Conservation (phyloP, 1,140 invertebrate genomes). For the Agrypnia vestita region DNA sequence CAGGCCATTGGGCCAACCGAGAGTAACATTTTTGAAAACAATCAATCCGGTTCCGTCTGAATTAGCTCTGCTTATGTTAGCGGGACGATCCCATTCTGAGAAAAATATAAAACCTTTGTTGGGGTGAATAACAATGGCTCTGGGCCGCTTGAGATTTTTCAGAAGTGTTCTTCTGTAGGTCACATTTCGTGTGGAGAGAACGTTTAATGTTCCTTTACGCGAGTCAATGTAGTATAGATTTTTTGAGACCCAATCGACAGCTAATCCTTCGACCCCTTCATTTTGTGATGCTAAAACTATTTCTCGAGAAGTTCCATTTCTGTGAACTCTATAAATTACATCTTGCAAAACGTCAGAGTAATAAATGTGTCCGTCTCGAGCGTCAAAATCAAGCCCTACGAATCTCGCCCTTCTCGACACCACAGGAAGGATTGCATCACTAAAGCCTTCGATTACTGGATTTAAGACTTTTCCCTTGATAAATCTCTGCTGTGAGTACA, state of each 20-base stretch:
- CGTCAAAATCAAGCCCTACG: slow-evolving; percentile 97
- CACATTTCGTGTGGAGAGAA: slow-evolving; percentile 89
- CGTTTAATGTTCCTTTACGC: slow-evolving; percentile 95
- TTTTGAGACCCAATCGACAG: slow-evolving; percentile 97
- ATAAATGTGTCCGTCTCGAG: slow-evolving; percentile 93
- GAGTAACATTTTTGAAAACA: slow-evolving; percentile 92
- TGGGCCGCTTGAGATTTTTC: slow-evolving; percentile 91
- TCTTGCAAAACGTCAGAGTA: slow-evolving; percentile 98
- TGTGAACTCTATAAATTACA: slow-evolving; percentile 93
- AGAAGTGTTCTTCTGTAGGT: slow-evolving; percentile 88
- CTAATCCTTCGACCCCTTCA: slow-evolving; percentile 96
- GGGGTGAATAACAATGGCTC: slow-evolving; percentile 97
- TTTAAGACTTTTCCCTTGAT: slow-evolving; percentile 95
- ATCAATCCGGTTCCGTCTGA: slow-evolving; percentile 90
- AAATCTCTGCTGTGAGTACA: slow-evolving; percentile 98
- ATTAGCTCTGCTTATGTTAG: slow-evolving; percentile 93
- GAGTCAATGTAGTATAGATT: slow-evolving; percentile 99
- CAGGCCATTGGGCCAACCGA: slow-evolving; percentile 97
- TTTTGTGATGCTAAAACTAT: slow-evolving; percentile 97
- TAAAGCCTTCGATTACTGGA: slow-evolving; percentile 91
- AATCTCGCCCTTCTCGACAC: slow-evolving; percentile 93
- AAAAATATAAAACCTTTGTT: slow-evolving; percentile 95
- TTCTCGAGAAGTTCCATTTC: slow-evolving; percentile 90
- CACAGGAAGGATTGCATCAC: slow-evolving; percentile 93
- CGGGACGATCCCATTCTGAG: slow-evolving; percentile 96